phyloP scores from a whole-genome alignment of 2,888 invertebrate species.

The Eulithis prunata region DNA sequence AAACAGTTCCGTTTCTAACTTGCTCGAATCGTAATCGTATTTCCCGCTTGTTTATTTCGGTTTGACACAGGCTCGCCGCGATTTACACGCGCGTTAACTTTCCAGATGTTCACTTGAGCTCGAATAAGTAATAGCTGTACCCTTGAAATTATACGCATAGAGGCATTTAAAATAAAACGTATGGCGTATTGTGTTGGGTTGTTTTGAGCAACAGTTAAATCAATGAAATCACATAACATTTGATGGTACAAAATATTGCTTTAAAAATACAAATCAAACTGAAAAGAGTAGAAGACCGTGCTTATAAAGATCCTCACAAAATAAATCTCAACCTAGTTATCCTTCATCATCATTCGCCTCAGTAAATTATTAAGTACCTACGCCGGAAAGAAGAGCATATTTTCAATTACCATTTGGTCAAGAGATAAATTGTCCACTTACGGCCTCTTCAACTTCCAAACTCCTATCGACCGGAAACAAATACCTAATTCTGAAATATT shows the following conservation, averaged over 20 bases:
- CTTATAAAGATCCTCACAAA: constrained; percentile 4
- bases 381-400: constrained; percentile 23
- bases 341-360: background rate
- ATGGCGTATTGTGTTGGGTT: background rate
- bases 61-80: constrained; percentile 61
- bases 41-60: constrained; percentile 69
- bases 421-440: constrained; percentile 40
- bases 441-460: constrained; percentile 35
- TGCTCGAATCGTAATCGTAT: constrained; percentile 60
- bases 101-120: constrained; percentile 51
- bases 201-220: background rate
- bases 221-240: no score
- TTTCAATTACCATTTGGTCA: constrained; percentile 26
- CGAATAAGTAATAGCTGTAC: constrained; percentile 42
- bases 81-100: constrained; percentile 57
- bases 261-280: background rate
- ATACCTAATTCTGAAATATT: constrained; percentile 40
- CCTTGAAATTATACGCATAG: constrained; percentile 19
- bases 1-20: constrained; percentile 68
- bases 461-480: constrained; percentile 35
- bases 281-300: background rate
- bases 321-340: background rate
- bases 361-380: constrained; percentile 12
- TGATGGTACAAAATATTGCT: background rate
- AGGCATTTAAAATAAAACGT: constrained; percentile 4